Percentiles rank a stretch among this genome's conserved stretches.
These are phyloP conservation scores for Agapetus fuscipes DNA, from an alignment of 2,888 invertebrate genomes.

Conservation along the genomic window DNA sequence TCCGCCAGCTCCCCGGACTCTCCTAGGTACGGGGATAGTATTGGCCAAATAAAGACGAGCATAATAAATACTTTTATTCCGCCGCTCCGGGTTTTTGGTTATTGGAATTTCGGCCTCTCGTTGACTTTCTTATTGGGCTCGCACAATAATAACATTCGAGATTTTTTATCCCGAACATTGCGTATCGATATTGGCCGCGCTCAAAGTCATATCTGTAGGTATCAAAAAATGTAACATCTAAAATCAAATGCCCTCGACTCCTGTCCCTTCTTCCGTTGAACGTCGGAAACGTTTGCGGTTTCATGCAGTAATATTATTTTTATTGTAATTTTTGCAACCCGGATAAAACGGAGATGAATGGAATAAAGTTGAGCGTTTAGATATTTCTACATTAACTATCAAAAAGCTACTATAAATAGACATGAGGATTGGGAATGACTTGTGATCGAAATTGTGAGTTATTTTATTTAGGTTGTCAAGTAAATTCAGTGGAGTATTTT, in stretches of 20 bases:
- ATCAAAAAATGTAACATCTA: neutral
- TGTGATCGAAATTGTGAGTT: no score
- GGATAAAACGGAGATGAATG: neutral
- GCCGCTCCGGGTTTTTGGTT: neutral
- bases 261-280: neutral
- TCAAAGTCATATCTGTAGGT: neutral
- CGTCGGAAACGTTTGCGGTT: neutral
- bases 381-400: no score
- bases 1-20: no score
- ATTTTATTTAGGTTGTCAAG: no score
- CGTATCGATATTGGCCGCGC: neutral
- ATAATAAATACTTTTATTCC: conserved; percentile 6
- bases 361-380: neutral
- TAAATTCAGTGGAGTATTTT: no score
- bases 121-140: neutral
- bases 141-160: neutral
- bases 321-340: neutral
- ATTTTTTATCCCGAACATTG: neutral
- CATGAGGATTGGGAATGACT: no score
- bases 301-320: neutral
- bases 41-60: conserved; percentile 10
- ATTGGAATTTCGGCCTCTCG: conserved; percentile 1
- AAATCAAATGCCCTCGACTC: neutral
- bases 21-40: no score
- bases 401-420: no score